These are phyloP conservation scores for Syngnathus acus DNA, from an alignment of 2,797 vertebrate species.

Conservation along the genomic window DNA sequence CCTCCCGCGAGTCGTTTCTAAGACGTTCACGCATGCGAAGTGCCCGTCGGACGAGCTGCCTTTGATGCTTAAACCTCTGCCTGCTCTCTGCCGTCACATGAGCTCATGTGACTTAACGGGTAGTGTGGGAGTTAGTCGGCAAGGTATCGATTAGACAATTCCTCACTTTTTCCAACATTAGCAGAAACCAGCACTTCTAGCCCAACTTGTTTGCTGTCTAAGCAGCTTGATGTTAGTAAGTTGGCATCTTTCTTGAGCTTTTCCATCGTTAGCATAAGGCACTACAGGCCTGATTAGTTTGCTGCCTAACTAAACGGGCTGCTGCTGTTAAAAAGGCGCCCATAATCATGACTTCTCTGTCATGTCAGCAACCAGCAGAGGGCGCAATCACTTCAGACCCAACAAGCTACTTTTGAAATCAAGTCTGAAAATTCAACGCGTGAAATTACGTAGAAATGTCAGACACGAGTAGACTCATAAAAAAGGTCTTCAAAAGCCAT, in stretches of 20 bases:
- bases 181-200: background rate
- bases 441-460: slow-evolving; percentile 9
- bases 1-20: background rate
- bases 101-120: background rate
- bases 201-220: background rate
- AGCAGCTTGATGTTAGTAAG: background rate
- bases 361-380: no score
- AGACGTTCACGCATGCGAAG: background rate
- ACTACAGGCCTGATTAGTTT: background rate
- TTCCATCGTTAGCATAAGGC: background rate
- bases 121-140: background rate
- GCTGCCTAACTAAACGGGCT: background rate
- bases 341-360: no score
- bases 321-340: background rate
- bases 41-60: background rate
- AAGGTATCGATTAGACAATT: background rate
- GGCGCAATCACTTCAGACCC: no score
- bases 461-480: background rate
- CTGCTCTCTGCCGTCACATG: background rate
- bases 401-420: background rate
- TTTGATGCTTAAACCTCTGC: background rate
- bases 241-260: background rate
- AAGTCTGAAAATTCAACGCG: background rate
- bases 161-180: background rate
- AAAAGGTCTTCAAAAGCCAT: background rate